phyloP scores from a whole-genome alignment of 1,140 invertebrate species.

The Anadara kagoshimensis region DNA sequence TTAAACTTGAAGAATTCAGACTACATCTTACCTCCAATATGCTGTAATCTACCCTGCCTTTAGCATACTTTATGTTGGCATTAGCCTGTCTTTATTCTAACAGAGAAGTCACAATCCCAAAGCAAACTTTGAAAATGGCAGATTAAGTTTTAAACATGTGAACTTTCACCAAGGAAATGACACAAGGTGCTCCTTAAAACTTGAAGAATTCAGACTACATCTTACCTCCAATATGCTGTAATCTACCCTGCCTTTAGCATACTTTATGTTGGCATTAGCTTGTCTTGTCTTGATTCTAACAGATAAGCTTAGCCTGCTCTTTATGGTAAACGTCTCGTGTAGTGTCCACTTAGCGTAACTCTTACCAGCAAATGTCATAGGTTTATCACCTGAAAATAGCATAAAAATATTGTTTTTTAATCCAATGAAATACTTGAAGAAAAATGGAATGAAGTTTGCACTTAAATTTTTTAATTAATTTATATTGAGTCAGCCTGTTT shows the following conservation, averaged over 20 bases:
- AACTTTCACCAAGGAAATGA: too few relatives aligned
- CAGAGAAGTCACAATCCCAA: too few relatives aligned
- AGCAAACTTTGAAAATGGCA: too few relatives aligned
- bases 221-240: slow-evolving; percentile 90
- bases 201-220: not conserved
- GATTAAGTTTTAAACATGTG: too few relatives aligned
- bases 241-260: slow-evolving; percentile 88
- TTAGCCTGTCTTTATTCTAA: too few relatives aligned
- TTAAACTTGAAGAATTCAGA: too few relatives aligned
- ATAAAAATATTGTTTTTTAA: not conserved
- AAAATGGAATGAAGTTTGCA: too few relatives aligned
- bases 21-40: slow-evolving; percentile 88
- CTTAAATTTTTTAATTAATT: too few relatives aligned
- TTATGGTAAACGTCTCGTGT: slow-evolving; percentile 77
- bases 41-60: slow-evolving; percentile 91
- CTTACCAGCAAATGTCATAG: slow-evolving; percentile 88
- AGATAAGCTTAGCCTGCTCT: slow-evolving; percentile 86
- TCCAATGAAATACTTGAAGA: not conserved
- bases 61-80: slow-evolving; percentile 91
- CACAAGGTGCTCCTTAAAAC: too few relatives aligned
- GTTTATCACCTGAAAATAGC: slow-evolving; percentile 65
- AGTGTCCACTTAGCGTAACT: slow-evolving; percentile 89
- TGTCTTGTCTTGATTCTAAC: slow-evolving; percentile 89
- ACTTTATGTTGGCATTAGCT: slow-evolving; percentile 89
- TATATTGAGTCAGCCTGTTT: too few relatives aligned